Conservation (phyloP, 2,888 invertebrate genomes). For the Thereva unica region DNA sequence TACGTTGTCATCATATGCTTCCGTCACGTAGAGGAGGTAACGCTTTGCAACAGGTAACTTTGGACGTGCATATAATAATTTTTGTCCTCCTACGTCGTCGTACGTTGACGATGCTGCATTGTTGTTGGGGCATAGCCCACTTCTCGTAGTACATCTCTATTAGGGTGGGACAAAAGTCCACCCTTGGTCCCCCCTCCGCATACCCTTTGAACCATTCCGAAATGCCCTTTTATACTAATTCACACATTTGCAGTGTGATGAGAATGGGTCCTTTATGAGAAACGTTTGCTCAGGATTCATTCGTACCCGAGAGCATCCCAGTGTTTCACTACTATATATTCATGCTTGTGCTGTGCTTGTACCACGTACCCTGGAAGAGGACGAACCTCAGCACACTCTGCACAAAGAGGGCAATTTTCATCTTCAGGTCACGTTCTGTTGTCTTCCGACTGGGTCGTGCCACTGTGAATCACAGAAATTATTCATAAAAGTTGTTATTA, state of each 20-base stretch:
- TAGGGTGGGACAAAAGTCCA: neutral
- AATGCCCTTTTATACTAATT: constrained; percentile 17
- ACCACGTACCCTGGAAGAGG: neutral
- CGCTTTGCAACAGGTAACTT: constrained; percentile 24
- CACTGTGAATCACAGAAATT: constrained; percentile 38
- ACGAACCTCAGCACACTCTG: neutral
- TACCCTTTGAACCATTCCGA: neutral
- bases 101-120: neutral
- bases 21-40: constrained; percentile 16
- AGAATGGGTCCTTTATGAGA: neutral
- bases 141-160: neutral
- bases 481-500: constrained; percentile 40
- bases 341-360: neutral
- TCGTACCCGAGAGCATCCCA: too few species aligned
- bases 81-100: neutral
- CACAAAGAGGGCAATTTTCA: constrained; percentile 16
- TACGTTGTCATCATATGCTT: constrained; percentile 6
- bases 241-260: constrained; percentile 9
- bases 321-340: neutral
- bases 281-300: neutral
- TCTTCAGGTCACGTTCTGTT: constrained; percentile 32
- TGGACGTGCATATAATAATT: constrained; percentile 31
- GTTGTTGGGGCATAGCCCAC: neutral
- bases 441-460: constrained; percentile 25
- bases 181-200: neutral